phyloP scores from a whole-genome alignment of 2,113 vertebrate species.

The Ailuropoda melanoleuca region DNA sequence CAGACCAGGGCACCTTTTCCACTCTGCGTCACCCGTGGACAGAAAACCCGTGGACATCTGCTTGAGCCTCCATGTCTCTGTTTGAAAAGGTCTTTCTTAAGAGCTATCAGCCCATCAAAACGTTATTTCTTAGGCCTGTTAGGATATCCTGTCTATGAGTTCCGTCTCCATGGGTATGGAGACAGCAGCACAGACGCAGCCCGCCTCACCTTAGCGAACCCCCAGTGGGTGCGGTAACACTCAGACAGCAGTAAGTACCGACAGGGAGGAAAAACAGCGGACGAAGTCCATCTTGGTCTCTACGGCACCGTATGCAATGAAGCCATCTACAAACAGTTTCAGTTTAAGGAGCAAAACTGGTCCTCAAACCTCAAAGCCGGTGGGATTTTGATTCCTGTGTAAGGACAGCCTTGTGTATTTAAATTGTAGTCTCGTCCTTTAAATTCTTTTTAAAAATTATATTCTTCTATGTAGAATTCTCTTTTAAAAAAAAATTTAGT shows the following conservation, averaged over 20 bases:
- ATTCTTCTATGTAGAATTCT: neutral
- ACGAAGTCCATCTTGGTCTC: neutral
- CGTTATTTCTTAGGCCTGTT: neutral
- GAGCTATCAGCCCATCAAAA: fast-evolving
- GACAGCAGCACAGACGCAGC: fast-evolving
- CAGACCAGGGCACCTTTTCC: fast-evolving
- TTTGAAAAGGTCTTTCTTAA: fast-evolving
- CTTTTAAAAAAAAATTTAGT: too few species aligned
- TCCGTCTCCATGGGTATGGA: neutral
- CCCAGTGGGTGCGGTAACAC: fast-evolving
- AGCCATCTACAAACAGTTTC: fast-evolving
- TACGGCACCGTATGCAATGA: fast-evolving
- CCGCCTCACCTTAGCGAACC: neutral
- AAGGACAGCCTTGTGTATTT: fast-evolving
- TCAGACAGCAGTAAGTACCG: neutral
- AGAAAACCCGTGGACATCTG: fast-evolving
- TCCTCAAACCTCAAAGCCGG: too few species aligned
- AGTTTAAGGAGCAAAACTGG: fast-evolving
- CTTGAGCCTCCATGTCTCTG: fast-evolving
- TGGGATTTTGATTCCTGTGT: fast-evolving
- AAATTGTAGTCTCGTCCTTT: neutral
- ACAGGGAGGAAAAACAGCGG: fast-evolving
- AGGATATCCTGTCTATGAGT: fast-evolving
- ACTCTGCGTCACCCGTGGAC: fast-evolving
- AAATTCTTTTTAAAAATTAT: neutral